These are phyloP conservation scores for Tachycineta bicolor DNA, from an alignment of 2,113 vertebrate genomes.

Conservation along the genomic window DNA sequence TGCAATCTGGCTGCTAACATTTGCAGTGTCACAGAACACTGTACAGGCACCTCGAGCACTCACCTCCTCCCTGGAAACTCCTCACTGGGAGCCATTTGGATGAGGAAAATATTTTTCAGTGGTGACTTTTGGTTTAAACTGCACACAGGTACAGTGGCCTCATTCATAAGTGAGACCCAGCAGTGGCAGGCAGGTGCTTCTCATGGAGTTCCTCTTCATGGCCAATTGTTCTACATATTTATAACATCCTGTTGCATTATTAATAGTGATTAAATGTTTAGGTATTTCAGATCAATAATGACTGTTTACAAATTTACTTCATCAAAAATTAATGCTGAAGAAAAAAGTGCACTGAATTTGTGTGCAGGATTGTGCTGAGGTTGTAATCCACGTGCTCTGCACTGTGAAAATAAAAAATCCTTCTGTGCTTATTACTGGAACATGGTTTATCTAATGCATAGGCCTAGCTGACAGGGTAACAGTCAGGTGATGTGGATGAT, in stretches of 20 bases:
- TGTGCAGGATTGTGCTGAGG: background rate
- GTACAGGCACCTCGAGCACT: background rate
- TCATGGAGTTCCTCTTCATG: conserved; percentile 42
- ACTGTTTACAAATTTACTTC: conserved; percentile 73
- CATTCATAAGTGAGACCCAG: conserved; percentile 1
- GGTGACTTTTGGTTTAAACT: background rate
- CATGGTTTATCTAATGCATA: conserved; percentile 26
- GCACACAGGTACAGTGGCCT: background rate
- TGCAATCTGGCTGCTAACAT: conserved; percentile 46
- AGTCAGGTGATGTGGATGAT: conserved; percentile 34
- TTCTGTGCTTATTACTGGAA: conserved; percentile 25
- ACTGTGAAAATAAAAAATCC: conserved; percentile 11
- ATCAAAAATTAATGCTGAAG: conserved; percentile 70
- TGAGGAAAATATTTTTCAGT: background rate
- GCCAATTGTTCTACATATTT: conserved; percentile 66
- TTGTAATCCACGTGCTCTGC: conserved; percentile 10
- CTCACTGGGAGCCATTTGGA: background rate
- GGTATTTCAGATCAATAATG: conserved; percentile 74
- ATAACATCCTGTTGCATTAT: conserved; percentile 73
- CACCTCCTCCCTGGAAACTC: background rate
- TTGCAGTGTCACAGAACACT: conserved; percentile 4
- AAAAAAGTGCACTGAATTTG: conserved; percentile 14
- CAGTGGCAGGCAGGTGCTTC: background rate
- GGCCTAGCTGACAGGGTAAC: background rate
- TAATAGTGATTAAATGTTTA: conserved; percentile 77